Conservation (phyloP, 2,888 invertebrate species). For the Epistrophe eligans region DNA sequence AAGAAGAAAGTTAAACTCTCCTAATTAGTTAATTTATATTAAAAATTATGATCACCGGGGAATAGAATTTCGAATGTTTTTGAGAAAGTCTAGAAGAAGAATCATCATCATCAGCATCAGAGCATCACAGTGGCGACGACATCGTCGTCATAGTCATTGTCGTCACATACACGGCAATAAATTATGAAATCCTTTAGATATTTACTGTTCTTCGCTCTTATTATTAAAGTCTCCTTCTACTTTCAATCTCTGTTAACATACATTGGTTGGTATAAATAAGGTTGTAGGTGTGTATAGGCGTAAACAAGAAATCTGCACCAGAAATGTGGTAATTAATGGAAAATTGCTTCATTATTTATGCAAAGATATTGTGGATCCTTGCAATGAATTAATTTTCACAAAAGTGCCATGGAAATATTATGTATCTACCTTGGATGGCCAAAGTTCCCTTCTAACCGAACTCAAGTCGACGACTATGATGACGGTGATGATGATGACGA, state of each 20-base stretch:
- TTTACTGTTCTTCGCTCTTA: conserved; percentile 32
- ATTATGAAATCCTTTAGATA: conserved; percentile 62
- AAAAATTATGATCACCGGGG: conserved; percentile 70
- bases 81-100: conserved; percentile 21
- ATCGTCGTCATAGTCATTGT: conserved; percentile 17
- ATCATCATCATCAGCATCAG: too few species aligned
- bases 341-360: conserved; percentile 77
- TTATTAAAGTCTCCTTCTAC: conserved; percentile 37
- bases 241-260: background rate
- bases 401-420: conserved; percentile 60
- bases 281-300: background rate
- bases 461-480: background rate
- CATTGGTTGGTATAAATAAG: background rate
- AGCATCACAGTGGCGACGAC: background rate
- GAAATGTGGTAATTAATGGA: conserved; percentile 76
- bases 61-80: conserved; percentile 36
- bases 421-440: conserved; percentile 49
- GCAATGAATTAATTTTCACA: conserved; percentile 75
- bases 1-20: conserved; percentile 35
- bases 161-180: conserved; percentile 61
- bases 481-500: background rate
- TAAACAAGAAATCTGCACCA: conserved; percentile 65
- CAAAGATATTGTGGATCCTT: conserved; percentile 76
- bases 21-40: conserved; percentile 76
- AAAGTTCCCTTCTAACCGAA: conserved; percentile 36